Evolutionary conservation across 2,797 vertebrate genomes (phyloP), one percentile per base, ranked within the genome.

Genomic region (Meriones psammophilus): DNA sequence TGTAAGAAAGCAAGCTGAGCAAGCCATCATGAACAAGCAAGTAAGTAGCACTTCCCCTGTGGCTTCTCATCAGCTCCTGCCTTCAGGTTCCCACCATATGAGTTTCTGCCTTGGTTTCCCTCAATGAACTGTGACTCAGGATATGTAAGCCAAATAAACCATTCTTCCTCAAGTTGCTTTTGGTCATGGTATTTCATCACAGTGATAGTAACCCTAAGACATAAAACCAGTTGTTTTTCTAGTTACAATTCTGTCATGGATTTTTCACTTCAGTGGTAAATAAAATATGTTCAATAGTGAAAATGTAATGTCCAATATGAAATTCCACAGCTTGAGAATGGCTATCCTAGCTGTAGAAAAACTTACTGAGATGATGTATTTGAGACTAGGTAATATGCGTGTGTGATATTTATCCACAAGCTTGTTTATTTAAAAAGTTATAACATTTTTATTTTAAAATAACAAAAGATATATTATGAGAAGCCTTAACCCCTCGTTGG

Each of bases 391-490:
- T 84, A 80, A 58, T 80, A 58, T 58, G 33, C 24, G 5, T 80
- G 33, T 58, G 54, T 58, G 78, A 36, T 24, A 7, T 8, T 81
- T 60, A 68, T 68, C 42, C 5, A 20, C 26, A 85, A 68, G 42
- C 28, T 33, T 68, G 42, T 68, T 85, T 60, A 33, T 85, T 50
- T 68, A 14, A 33, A 84, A 84, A 64, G 14, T 22, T 66, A n/a
- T n/a, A 50, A 66, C 33, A 50, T 33, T 62, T 62, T 68, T 68
- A 54, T 15, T 85, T 85, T 85, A 89, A 94, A 92, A 26, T 83
- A 10, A 87, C n/a, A 56, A 88, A 94, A 86, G 66, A 54, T 68
- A 83, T 39, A 39, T 39, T 39, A 39, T 39, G 39, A 39, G 39
- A 39, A 39, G 39, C 39, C 39, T 39, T 39, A 39, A 39, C 39